phyloP scores from a whole-genome alignment of 2,113 vertebrate species.

The Rhynchomys soricoides region DNA sequence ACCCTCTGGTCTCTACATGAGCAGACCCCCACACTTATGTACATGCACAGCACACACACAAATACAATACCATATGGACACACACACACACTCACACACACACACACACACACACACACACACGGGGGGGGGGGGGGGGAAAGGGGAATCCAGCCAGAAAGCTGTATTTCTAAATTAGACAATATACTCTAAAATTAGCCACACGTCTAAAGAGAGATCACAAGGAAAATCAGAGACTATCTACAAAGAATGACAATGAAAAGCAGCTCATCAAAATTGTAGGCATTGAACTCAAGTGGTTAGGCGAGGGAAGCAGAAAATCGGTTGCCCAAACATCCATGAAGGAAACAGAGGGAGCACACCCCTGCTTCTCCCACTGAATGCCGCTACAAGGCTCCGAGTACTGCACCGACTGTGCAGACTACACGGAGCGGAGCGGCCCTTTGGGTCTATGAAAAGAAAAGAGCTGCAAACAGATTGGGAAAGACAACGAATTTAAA shows the following conservation, averaged over 20 bases:
- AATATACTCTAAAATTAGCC: not conserved
- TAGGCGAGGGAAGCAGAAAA: not conserved
- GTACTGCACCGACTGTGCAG: too few relatives aligned
- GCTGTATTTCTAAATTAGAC: slow-evolving; percentile 26
- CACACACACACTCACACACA: not conserved
- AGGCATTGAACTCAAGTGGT: not conserved
- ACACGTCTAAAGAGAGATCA: not conserved
- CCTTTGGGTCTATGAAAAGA: not conserved
- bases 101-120: not conserved
- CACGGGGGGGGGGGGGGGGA: not conserved
- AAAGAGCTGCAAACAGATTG: not conserved
- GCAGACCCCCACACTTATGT: not conserved
- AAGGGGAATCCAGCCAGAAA: not conserved
- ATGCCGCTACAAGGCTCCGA: not conserved
- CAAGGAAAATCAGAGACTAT: slow-evolving; percentile 2
- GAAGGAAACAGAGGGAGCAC: not conserved
- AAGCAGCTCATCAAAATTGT: not conserved
- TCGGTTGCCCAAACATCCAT: not conserved
- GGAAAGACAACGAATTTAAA: not conserved
- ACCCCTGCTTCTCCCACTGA: not conserved
- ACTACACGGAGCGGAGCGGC: not conserved
- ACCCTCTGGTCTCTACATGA: too few relatives aligned
- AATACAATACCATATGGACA: not conserved
- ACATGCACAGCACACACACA: too few relatives aligned
- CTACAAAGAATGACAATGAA: not conserved